These are phyloP conservation scores for Tinea trinotella DNA, from an alignment of 2,888 invertebrate genomes.

Conservation along the genomic window DNA sequence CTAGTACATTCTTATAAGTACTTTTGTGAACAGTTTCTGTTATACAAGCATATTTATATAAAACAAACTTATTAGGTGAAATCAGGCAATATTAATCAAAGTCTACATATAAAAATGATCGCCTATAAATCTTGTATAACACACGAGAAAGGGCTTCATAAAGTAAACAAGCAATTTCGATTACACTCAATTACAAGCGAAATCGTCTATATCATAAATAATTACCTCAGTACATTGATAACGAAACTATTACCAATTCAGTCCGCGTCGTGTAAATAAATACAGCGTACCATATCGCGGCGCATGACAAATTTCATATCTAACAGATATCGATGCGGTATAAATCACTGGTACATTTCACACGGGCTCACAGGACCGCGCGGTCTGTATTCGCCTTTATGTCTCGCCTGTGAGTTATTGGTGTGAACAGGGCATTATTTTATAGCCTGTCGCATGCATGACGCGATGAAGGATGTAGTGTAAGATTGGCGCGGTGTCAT, in stretches of 20 bases:
- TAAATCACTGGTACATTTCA: constrained; percentile 45
- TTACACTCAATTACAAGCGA: too few species aligned
- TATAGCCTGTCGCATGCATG: constrained; percentile 24
- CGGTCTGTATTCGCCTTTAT: constrained; percentile 33
- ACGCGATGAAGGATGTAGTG: constrained; percentile 28
- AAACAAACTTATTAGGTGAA: too few species aligned
- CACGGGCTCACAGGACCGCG: background rate
- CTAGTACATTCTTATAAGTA: too few species aligned
- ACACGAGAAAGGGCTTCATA: too few species aligned
- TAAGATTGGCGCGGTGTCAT: constrained; percentile 11
- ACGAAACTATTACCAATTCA: background rate
- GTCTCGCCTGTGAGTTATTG: constrained; percentile 38
- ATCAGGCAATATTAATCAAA: too few species aligned
- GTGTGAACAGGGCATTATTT: constrained; percentile 38
- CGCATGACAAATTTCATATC: constrained; percentile 63
- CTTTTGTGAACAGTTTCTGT: too few species aligned
- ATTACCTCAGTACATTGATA: background rate
- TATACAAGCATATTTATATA: too few species aligned
- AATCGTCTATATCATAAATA: background rate
- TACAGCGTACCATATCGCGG: constrained; percentile 37
- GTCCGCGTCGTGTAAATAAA: background rate
- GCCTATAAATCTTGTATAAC: too few species aligned
- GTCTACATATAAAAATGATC: too few species aligned
- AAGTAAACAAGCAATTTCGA: too few species aligned
- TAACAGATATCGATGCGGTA: constrained; percentile 58